Conservation (phyloP, 1,140 invertebrate genomes). For the Bombyx mandarina region DNA sequence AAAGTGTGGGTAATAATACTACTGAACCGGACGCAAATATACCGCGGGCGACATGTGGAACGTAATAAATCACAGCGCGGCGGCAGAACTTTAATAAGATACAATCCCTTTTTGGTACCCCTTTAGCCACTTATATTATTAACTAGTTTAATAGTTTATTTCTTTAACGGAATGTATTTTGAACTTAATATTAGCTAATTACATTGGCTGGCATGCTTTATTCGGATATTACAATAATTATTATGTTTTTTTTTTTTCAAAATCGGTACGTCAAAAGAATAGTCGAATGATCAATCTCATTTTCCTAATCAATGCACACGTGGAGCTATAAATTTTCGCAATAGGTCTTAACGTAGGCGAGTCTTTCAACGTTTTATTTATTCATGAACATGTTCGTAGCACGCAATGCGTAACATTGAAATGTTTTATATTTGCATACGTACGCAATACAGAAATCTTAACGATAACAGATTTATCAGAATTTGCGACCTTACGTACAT, state of each 20-base stretch:
- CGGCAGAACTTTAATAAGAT: slow-evolving; percentile 23
- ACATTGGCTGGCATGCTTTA: neutral
- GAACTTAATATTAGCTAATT: neutral
- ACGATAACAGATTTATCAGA: neutral
- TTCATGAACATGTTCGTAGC: slow-evolving; percentile 1
- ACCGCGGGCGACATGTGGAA: slow-evolving; percentile 29
- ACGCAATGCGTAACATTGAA: slow-evolving; percentile 3
- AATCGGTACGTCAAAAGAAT: neutral
- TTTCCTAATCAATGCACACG: neutral
- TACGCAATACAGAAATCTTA: slow-evolving; percentile 1
- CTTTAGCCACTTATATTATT: neutral
- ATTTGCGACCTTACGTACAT: neutral
- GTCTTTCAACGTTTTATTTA: slow-evolving; percentile 1
- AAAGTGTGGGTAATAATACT: slow-evolving; percentile 28
- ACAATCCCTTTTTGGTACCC: neutral
- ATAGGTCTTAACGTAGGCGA: neutral
- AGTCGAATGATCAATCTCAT: neutral
- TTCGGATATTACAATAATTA: neutral
- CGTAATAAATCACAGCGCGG: slow-evolving; percentile 28
- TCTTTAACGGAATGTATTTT: neutral
- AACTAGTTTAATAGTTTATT: neutral
- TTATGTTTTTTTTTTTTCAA: neutral
- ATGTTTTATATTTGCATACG: slow-evolving; percentile 2
- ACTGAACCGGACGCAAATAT: slow-evolving; percentile 21
- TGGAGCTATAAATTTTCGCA: neutral